Conservation (phyloP, 2,888 invertebrate species). For the Nasonovia ribisnigri region DNA sequence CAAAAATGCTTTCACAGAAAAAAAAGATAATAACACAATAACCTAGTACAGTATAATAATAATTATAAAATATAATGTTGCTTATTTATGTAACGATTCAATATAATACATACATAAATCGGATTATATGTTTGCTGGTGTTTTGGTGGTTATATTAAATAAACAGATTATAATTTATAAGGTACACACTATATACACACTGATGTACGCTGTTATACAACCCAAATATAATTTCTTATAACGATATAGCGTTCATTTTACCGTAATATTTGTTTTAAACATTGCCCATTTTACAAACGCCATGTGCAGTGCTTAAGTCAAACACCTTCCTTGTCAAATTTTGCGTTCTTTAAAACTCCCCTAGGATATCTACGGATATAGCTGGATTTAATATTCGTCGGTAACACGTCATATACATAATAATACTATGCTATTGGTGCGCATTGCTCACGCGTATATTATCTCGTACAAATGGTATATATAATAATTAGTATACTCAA, state of each 20-base stretch:
- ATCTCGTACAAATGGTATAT: background rate
- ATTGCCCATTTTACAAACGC: background rate
- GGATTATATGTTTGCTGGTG: background rate
- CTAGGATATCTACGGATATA: background rate
- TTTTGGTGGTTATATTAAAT: background rate
- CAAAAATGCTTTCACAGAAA: background rate
- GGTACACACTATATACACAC: background rate
- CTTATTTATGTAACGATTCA: background rate
- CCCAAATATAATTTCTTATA: background rate
- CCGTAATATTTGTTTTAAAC: background rate
- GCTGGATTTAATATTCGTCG: background rate
- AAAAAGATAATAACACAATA: background rate
- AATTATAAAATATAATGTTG: background rate
- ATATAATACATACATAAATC: background rate
- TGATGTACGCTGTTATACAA: too few species aligned
- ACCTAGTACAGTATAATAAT: background rate
- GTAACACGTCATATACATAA: background rate
- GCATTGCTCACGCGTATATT: background rate
- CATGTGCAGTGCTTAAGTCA: background rate
- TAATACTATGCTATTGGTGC: background rate
- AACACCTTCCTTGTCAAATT: background rate
- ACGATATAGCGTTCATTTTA: background rate
- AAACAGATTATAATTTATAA: background rate
- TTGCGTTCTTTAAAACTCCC: background rate
- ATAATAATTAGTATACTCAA: conserved; percentile 3